These are phyloP conservation scores for Agelastica alni DNA, from an alignment of 2,888 invertebrate species.

Conservation along the genomic window DNA sequence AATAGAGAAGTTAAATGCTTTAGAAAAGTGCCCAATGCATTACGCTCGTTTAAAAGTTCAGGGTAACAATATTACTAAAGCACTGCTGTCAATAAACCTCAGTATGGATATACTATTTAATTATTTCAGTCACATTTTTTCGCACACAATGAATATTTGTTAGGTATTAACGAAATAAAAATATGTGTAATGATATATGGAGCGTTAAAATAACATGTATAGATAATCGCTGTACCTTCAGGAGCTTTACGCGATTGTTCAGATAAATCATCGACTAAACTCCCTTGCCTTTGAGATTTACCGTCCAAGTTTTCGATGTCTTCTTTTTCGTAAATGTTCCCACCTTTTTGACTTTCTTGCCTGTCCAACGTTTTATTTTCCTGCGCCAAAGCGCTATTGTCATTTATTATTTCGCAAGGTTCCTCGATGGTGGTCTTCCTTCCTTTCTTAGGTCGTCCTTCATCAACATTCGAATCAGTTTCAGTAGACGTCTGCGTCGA, in stretches of 20 bases:
- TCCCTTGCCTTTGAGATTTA: slow-evolving; percentile 70
- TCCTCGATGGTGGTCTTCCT: slow-evolving; percentile 42
- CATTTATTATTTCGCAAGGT: slow-evolving; percentile 35
- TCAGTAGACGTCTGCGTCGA: slow-evolving; percentile 14
- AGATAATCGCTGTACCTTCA: slow-evolving; percentile 39
- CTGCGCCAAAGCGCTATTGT: slow-evolving; percentile 28
- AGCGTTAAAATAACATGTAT: slow-evolving; percentile 13
- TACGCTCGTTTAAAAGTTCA: no score
- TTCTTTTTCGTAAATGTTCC: slow-evolving; percentile 59
- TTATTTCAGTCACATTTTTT: no score
- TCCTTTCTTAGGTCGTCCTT: slow-evolving; percentile 53
- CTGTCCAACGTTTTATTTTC: slow-evolving; percentile 36
- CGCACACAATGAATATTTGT: no score
- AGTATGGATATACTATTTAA: no score
- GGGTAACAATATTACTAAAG: no score
- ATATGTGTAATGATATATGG: no score
- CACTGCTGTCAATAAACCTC: no score
- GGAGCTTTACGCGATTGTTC: slow-evolving; percentile 51
- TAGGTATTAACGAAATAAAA: no score
- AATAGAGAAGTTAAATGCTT: no score
- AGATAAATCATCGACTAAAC: slow-evolving; percentile 70
- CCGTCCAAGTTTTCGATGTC: slow-evolving; percentile 67
- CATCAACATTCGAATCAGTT: slow-evolving; percentile 25
- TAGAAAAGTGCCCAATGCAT: no score
- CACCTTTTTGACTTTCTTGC: slow-evolving; percentile 44